Percentiles rank a stretch among this genome's conserved stretches.
Conservation (phyloP, 64 coral and sea anemone species). For the Cladopsammia gracilis region DNA sequence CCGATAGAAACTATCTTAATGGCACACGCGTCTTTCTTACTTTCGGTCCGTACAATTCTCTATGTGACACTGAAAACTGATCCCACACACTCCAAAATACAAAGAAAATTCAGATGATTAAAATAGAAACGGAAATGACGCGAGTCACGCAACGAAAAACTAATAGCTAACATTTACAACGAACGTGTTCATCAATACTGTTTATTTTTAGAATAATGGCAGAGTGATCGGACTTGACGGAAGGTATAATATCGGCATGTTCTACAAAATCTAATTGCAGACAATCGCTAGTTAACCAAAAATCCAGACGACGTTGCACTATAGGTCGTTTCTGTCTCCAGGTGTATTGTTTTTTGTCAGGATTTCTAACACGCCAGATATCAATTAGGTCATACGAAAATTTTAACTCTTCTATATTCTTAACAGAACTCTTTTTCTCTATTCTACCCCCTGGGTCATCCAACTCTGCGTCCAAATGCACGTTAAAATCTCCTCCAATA, state of each 20-base stretch:
- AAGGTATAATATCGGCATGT: constrained; percentile 13
- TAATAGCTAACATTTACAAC: too few species aligned
- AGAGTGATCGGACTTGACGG: constrained; percentile 14
- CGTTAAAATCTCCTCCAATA: constrained; percentile 48
- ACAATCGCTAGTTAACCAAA: constrained; percentile 50
- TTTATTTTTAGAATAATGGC: constrained; percentile 12
- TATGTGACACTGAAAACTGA: too few species aligned
- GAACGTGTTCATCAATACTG: neutral
- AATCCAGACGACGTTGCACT: constrained; percentile 64
- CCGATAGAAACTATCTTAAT: too few species aligned
- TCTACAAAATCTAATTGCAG: constrained; percentile 38
- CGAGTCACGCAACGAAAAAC: too few species aligned
- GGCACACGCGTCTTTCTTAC: too few species aligned
- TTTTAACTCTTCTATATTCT: constrained; percentile 43
- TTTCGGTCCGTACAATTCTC: too few species aligned
- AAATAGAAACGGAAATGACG: too few species aligned
- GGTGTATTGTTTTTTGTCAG: constrained; percentile 52
- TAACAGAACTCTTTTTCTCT: constrained; percentile 25
- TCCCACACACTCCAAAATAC: too few species aligned
- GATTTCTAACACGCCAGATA: constrained; percentile 63
- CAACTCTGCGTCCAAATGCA: constrained; percentile 23
- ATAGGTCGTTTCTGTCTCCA: constrained; percentile 62
- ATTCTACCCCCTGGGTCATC: constrained; percentile 38
- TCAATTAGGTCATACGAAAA: constrained; percentile 37
- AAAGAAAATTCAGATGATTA: too few species aligned